phyloP scores from a whole-genome alignment of 2,113 vertebrate genomes.

The Thinocorus orbignyianus region DNA sequence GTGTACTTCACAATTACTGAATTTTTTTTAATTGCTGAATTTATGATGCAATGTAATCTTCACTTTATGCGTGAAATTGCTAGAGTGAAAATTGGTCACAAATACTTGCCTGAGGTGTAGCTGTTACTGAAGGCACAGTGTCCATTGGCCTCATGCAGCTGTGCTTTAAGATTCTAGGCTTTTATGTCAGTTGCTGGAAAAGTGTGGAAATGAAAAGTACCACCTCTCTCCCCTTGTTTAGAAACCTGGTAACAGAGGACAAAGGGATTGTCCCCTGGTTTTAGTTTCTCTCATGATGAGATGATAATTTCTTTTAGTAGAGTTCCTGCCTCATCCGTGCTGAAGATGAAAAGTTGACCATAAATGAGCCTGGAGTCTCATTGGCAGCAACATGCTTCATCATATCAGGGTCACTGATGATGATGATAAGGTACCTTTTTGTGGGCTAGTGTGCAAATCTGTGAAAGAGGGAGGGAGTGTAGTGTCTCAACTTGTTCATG shows the following conservation, averaged over 20 bases:
- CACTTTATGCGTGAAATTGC: not conserved
- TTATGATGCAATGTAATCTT: not conserved
- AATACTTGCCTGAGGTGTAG: not conserved
- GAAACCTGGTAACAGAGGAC: not conserved
- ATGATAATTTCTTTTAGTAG: not conserved
- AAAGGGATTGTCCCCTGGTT: not conserved
- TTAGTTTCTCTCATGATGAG: not conserved
- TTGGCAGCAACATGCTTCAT: not conserved
- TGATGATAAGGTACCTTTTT: not conserved
- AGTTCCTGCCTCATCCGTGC: not conserved
- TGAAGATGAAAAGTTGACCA: not conserved
- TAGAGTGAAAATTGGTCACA: not conserved
- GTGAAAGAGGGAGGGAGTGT: not conserved
- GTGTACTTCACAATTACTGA: not conserved
- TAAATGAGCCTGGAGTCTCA: not conserved
- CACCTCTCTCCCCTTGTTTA: not conserved
- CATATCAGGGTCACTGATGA: accelerated
- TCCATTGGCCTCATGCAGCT: not conserved
- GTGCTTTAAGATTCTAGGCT: not conserved
- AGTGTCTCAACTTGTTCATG: not conserved
- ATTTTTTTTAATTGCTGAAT: not conserved
- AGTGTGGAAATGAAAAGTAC: not conserved
- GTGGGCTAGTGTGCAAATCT: not conserved
- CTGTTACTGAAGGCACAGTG: not conserved
- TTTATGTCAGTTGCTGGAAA: not conserved